Evolutionary conservation across 2,888 invertebrate species (phyloP).

Genomic region (Theodoxus fluviatilis): DNA sequence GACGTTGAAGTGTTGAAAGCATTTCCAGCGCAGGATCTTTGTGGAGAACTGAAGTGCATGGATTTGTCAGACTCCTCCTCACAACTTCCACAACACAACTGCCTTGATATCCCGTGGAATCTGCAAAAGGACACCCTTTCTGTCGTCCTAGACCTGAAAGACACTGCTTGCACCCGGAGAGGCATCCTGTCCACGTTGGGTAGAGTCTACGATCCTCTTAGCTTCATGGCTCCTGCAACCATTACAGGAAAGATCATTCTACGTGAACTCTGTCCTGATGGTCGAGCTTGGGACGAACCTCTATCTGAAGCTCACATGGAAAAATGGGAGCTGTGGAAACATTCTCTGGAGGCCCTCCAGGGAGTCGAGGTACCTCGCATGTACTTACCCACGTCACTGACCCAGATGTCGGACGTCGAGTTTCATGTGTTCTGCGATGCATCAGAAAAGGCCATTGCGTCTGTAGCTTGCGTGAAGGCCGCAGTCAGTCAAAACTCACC

Average conservation of each 20-base stretch:
- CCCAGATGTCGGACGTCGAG: background rate
- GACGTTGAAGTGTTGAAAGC: constrained; percentile 24
- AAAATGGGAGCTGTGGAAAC: constrained; percentile 25
- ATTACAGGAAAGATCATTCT: constrained; percentile 23
- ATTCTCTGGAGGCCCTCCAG: constrained; percentile 9
- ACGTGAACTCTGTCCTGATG: background rate
- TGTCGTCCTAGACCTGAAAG: background rate
- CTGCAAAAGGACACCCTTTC: constrained; percentile 13
- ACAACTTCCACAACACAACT: constrained; percentile 24
- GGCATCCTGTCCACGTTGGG: constrained; percentile 25
- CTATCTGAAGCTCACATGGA: background rate
- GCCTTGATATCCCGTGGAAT: constrained; percentile 26
- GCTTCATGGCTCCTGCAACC: constrained; percentile 24
- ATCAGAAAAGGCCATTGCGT: constrained; percentile 30
- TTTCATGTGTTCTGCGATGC: constrained; percentile 33
- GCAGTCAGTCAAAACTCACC: too few species aligned
- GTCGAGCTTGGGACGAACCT: background rate
- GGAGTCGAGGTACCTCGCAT: constrained; percentile 23
- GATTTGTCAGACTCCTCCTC: constrained; percentile 21
- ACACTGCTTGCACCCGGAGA: constrained; percentile 24
- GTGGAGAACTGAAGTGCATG: constrained; percentile 19
- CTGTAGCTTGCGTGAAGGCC: constrained; percentile 21
- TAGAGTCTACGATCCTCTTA: constrained; percentile 26
- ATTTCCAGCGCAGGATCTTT: constrained; percentile 28
- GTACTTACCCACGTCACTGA: constrained; percentile 15